Base-by-base conservation (phyloP, 2,888 invertebrate species). In the Agrotis puta region DNA sequence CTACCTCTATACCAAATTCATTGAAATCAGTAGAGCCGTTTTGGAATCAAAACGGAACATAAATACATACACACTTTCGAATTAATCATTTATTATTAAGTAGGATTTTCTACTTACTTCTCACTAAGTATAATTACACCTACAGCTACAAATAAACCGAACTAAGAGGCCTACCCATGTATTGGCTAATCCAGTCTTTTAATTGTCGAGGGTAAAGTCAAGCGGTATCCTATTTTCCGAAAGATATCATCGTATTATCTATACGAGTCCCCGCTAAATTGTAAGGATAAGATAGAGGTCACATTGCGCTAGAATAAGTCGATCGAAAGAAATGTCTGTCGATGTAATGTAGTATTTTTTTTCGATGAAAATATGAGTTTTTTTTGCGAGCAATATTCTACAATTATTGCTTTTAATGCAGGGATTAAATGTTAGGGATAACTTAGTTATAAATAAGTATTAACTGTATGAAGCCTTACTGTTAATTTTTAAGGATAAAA, bases 171-270 rank as follows among this genome's bases (percentile, higher is more conserved):
- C 59, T 70, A 63, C 50, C 20, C 68, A 0, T 65, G 79, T 82
- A 54, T 69, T 64, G 63, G 74, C 62, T 84, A 82, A 83, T 84
- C 83, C 81, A 84, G 70, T 65, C 70, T 84, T 84, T 85, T 85
- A 85, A 85, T 85, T 83, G 77, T 78, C 82, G 62, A 57, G 82
- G 84, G 82, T 72, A 64, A 58, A 79, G 76, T 76, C 72, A 71
- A 74, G 61, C 63, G 70, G 70, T 80, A 78, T 80, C 82, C 73
- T 77, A 85, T 85, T 85, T 85, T 85, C 83, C 73, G 70, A 81
- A 77, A 83, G 83, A 85, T 85, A 82, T 85, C 85, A 71, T 78
- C 77, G 83, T 82, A 83, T 85, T 85, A 83, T 73, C 65, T 48
- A 74, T 64, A 70, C 73, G 83, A 77, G 70, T 77, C 70, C 33